phyloP scores from a whole-genome alignment of 2,888 invertebrate genomes.

The Dicycla oo region DNA sequence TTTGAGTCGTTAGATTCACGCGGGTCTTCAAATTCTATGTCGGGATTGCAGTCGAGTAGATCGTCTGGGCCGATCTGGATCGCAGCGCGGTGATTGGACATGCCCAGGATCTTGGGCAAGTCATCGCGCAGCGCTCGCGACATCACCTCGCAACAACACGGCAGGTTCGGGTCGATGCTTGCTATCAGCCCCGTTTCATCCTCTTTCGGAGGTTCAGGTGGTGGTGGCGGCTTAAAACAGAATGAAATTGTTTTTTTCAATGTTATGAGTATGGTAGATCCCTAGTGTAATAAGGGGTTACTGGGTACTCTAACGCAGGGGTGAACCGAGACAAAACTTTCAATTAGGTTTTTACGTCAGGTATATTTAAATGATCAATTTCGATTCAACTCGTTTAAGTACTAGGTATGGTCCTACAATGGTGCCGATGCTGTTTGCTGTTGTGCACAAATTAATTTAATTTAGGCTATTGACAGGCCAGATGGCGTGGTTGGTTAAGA shows the following conservation, averaged over 20 bases:
- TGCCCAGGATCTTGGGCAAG: constrained; percentile 69
- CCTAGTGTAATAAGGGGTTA: background rate
- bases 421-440: no score
- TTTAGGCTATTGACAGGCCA: no score
- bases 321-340: background rate
- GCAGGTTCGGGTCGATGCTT: constrained; percentile 60
- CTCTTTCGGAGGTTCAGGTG: constrained; percentile 2
- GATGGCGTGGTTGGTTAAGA: no score
- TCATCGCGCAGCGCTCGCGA: constrained; percentile 72
- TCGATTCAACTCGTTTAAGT: background rate
- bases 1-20: background rate
- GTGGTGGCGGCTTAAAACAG: constrained; percentile 10
- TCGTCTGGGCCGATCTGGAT: constrained; percentile 8
- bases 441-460: no score
- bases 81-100: constrained; percentile 46
- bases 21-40: background rate
- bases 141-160: constrained; percentile 74
- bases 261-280: background rate
- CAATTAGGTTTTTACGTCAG: background rate
- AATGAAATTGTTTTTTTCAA: background rate
- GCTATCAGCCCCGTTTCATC: constrained; percentile 62
- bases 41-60: background rate
- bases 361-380: background rate
- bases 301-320: no score
- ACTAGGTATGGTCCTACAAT: no score